phyloP scores from a whole-genome alignment of 2,888 invertebrate genomes.

The Norana najaformis region DNA sequence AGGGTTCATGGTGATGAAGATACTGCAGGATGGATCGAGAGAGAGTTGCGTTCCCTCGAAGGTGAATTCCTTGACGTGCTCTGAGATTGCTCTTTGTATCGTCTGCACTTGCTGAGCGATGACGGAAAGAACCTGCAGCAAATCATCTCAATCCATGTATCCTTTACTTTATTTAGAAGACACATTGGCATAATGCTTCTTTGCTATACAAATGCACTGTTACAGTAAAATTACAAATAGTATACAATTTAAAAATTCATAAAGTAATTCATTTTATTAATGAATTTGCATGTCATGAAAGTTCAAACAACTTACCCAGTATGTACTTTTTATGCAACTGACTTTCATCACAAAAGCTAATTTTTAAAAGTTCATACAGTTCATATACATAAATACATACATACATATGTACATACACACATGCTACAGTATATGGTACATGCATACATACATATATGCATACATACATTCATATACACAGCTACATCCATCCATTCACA shows the following conservation, averaged over 20 bases:
- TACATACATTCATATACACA: no score
- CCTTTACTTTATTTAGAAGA: background rate
- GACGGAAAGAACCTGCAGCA: constrained; percentile 58
- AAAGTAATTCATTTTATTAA: background rate
- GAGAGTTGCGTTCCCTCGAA: constrained; percentile 62
- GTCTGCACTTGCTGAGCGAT: constrained; percentile 63
- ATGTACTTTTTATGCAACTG: no score
- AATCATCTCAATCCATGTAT: background rate
- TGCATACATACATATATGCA: no score
- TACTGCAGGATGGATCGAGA: constrained; percentile 61
- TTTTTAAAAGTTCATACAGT: no score
- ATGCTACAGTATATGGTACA: no score
- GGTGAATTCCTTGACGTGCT: constrained; percentile 56
- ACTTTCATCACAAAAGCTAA: no score
- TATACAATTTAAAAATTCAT: background rate
- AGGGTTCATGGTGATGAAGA: constrained; percentile 64
- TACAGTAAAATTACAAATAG: background rate
- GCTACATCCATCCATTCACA: no score
- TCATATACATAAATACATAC: no score
- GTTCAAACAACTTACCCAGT: no score
- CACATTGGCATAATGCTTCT: background rate
- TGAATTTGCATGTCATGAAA: background rate
- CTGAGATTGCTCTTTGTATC: constrained; percentile 61
- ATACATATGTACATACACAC: no score
- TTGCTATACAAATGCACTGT: background rate